A percentile compares a stretch with the other conserved stretches of the same genome.
Evolutionary conservation across 2,113 vertebrate genomes (phyloP).

Genomic region (Pterocles burchelli): DNA sequence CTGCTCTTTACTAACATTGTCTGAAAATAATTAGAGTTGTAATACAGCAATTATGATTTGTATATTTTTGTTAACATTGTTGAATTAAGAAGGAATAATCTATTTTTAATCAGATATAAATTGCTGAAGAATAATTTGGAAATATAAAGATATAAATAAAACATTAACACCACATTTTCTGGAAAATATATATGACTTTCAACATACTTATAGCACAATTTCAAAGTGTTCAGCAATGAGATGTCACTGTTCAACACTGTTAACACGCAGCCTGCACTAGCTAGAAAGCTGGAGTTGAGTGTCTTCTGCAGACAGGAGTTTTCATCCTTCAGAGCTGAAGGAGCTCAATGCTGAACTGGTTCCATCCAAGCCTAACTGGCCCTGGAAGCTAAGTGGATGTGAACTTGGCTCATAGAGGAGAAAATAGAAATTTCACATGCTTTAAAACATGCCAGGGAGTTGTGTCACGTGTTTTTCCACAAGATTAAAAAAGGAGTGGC

Average conservation of each 20-base stretch:
- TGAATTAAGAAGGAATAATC: background rate
- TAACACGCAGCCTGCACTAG: background rate
- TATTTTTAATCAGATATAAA: background rate
- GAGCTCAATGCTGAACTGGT: background rate
- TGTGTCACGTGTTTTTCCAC: background rate
- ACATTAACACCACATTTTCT: background rate
- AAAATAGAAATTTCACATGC: background rate
- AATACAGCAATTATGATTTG: background rate
- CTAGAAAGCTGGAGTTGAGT: background rate
- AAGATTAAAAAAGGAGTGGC: background rate
- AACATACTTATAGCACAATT: background rate
- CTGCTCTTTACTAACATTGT: conserved; percentile 19
- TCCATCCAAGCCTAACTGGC: background rate
- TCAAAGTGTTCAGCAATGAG: background rate
- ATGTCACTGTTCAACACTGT: background rate
- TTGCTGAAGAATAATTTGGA: background rate
- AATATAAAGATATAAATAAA: background rate
- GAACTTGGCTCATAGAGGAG: background rate
- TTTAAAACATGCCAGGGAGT: background rate
- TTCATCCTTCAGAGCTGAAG: background rate
- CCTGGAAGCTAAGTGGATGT: background rate
- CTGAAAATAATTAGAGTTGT: background rate
- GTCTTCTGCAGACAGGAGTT: background rate
- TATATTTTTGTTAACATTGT: background rate
- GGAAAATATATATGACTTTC: background rate